phyloP scores from a whole-genome alignment of 2,888 invertebrate genomes.

The Chouioia cunea region DNA sequence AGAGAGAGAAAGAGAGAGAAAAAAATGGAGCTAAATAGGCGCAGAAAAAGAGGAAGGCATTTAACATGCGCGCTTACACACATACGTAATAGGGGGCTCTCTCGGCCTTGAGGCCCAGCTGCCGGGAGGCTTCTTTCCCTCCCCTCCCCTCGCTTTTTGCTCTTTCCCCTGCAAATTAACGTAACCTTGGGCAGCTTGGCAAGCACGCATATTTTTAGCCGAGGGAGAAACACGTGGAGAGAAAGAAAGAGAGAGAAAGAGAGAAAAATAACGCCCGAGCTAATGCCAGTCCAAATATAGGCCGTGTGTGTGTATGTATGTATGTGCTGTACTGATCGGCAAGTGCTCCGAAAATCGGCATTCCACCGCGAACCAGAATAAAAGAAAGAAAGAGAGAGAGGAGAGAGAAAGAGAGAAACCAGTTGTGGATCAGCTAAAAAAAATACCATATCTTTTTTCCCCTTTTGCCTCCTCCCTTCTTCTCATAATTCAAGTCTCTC shows the following conservation, averaged over 20 bases:
- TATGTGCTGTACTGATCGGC: no score
- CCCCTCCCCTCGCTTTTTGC: slow-evolving; percentile 14
- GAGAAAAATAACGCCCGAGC: slow-evolving; percentile 12
- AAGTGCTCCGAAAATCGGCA: no score
- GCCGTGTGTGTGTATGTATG: neutral
- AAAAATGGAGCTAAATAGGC: neutral
- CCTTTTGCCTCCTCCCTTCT: no score
- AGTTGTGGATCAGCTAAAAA: no score
- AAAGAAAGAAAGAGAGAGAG: no score
- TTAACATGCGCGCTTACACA: slow-evolving; percentile 42
- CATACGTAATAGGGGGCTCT: slow-evolving; percentile 54
- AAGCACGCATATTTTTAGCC: slow-evolving; percentile 32
- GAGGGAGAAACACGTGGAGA: slow-evolving; percentile 1
- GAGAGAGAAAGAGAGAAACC: no score
- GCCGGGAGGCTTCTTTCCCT: slow-evolving; percentile 42
- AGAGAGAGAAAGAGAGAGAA: slow-evolving; percentile 1
- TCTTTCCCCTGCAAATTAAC: slow-evolving; percentile 46
- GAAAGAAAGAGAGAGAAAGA: slow-evolving; percentile 12
- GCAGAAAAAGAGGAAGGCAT: slow-evolving; percentile 18
- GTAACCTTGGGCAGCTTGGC: slow-evolving; percentile 45
- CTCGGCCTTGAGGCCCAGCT: slow-evolving; percentile 60
- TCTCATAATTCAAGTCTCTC: no score
- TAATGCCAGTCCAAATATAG: slow-evolving; percentile 36
- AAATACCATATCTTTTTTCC: no score
- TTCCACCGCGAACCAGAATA: no score